A percentile compares a stretch with the other conserved stretches of the same genome.
Evolutionary conservation across 1,140 invertebrate species (phyloP).

Genomic region (Bombus pyrosoma): DNA sequence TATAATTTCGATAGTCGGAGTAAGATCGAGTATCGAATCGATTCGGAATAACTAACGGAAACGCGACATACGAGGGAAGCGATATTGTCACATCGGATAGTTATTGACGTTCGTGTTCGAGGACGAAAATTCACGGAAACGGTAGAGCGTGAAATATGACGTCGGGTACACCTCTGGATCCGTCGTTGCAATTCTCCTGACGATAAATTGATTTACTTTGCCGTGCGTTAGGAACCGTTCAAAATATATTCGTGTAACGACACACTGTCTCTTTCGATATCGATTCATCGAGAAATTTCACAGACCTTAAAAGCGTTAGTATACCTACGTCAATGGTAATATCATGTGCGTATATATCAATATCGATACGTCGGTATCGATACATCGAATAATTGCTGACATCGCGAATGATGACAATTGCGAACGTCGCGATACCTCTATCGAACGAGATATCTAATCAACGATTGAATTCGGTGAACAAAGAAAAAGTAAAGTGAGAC

Average conservation of each 20-base stretch:
- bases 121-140: slow-evolving; percentile 55
- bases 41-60: slow-evolving; percentile 43
- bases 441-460: not conserved
- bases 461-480: not conserved
- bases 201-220: slow-evolving; percentile 47
- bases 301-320: not conserved
- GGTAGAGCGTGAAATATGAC: slow-evolving; percentile 57
- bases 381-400: not conserved
- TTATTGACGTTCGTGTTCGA: slow-evolving; percentile 60
- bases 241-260: slow-evolving; percentile 5
- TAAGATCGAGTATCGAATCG: slow-evolving; percentile 41
- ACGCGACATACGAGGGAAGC: slow-evolving; percentile 30
- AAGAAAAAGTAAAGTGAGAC: not conserved
- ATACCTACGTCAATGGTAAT: not conserved
- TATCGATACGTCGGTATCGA: not conserved
- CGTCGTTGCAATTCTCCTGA: slow-evolving; percentile 46
- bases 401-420: not conserved
- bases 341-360: not conserved
- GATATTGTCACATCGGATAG: slow-evolving; percentile 63
- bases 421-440: not conserved
- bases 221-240: slow-evolving; percentile 9
- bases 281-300: slow-evolving; percentile 24
- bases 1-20: slow-evolving; percentile 31
- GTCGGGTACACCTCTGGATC: slow-evolving; percentile 57
- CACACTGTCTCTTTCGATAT: slow-evolving; percentile 40